phyloP scores from a whole-genome alignment of 2,797 vertebrate species.

The Sylvilagus floridanus region DNA sequence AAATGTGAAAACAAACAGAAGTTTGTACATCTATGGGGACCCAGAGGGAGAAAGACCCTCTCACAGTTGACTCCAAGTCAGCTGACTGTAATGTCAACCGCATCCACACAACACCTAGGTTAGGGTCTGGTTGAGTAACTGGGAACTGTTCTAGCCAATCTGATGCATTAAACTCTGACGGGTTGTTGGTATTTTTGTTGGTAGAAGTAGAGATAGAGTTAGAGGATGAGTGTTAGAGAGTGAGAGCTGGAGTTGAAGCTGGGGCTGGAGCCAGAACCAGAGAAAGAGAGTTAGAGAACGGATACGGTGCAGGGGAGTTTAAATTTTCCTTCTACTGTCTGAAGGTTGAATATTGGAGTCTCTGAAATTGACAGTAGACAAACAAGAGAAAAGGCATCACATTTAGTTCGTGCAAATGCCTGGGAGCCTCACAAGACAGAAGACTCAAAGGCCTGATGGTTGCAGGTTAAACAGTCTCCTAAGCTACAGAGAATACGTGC shows the following conservation, averaged over 20 bases:
- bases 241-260: too few species aligned
- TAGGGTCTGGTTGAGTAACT: background rate
- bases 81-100: background rate
- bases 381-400: background rate
- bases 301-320: background rate
- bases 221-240: too few species aligned
- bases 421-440: background rate
- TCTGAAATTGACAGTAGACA: background rate
- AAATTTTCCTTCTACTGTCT: background rate
- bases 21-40: background rate
- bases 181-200: background rate
- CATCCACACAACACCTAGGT: background rate
- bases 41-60: background rate
- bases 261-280: too few species aligned
- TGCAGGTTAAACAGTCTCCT: background rate
- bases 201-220: too few species aligned
- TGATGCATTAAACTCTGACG: background rate
- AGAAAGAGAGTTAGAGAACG: too few species aligned
- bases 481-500: background rate
- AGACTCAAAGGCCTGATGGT: background rate
- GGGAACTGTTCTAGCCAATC: background rate
- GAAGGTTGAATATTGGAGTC: background rate
- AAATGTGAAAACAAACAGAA: slow-evolving; percentile 12
- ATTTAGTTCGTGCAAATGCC: background rate
- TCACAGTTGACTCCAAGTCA: background rate